These are phyloP conservation scores for Aix galericulata DNA, from an alignment of 2,113 vertebrate species.

Conservation along the genomic window DNA sequence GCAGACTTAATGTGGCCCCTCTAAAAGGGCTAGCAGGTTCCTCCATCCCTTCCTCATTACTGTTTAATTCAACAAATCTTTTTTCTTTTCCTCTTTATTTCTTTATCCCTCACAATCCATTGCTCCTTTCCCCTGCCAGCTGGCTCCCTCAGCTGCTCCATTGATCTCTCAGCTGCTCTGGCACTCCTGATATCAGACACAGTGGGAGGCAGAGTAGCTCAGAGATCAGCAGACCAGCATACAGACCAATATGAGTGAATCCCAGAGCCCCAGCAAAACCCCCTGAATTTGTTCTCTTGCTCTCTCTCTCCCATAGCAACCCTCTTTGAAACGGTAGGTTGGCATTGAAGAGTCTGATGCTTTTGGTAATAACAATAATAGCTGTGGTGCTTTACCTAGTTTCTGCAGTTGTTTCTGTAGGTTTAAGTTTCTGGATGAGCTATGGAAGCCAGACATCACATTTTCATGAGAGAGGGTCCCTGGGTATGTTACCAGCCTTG, in stretches of 20 bases:
- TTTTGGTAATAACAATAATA: not conserved
- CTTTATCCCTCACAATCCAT: slow-evolving; percentile 29
- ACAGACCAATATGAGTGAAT: slow-evolving; percentile 20
- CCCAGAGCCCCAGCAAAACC: not conserved
- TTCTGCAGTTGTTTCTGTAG: not conserved
- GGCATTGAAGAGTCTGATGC: not conserved
- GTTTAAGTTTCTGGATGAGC: not conserved
- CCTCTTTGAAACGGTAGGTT: not conserved
- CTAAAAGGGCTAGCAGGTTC: slow-evolving; percentile 17
- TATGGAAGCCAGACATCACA: not conserved
- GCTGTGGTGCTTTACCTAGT: not conserved
- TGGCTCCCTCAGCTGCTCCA: slow-evolving; percentile 65
- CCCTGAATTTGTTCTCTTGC: not conserved
- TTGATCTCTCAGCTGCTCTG: slow-evolving; percentile 61
- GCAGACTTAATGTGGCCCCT: slow-evolving; percentile 5
- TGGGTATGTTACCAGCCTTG: not conserved
- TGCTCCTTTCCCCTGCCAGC: slow-evolving; percentile 59
- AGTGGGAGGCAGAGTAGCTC: slow-evolving; percentile 59
- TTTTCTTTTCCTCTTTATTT: slow-evolving; percentile 16
- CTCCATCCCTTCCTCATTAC: slow-evolving; percentile 10
- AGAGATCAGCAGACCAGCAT: slow-evolving; percentile 4
- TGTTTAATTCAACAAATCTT: slow-evolving; percentile 34
- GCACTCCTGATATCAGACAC: slow-evolving; percentile 55
- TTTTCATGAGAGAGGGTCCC: not conserved
- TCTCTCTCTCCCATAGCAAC: not conserved